Evolutionary conservation across 2,888 invertebrate genomes (phyloP).

Genomic region (Apodemia mormo): DNA sequence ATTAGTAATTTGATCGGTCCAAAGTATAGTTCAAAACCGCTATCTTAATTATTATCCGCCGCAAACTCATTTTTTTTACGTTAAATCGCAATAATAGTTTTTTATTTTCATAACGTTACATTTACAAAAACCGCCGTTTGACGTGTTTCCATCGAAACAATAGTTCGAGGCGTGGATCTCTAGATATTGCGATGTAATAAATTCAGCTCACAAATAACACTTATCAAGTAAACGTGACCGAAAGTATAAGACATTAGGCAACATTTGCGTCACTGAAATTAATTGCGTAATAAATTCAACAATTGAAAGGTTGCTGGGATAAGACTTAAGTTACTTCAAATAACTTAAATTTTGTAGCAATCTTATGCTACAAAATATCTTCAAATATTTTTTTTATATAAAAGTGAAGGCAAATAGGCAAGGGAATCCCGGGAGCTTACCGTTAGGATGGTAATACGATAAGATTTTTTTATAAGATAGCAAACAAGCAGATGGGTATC

Average conservation of each 20-base stretch:
- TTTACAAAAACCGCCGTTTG: background rate
- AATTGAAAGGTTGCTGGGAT: background rate
- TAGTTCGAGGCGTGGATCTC: background rate
- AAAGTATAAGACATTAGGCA: background rate
- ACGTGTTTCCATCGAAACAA: background rate
- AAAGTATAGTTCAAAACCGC: too few species aligned
- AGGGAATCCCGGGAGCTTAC: too few species aligned
- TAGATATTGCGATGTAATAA: background rate
- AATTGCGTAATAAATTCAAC: slow-evolving; percentile 2
- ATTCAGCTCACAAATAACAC: slow-evolving; percentile 1
- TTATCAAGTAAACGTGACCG: background rate
- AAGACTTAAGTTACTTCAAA: background rate
- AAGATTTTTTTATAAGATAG: too few species aligned
- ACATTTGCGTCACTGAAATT: slow-evolving; percentile 4
- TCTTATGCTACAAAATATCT: too few species aligned
- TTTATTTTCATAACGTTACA: background rate
- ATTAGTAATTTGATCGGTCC: too few species aligned
- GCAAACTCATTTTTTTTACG: too few species aligned
- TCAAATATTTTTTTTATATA: too few species aligned
- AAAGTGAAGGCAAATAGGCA: too few species aligned
- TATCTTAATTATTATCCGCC: too few species aligned
- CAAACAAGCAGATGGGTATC: too few species aligned
- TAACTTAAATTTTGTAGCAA: background rate
- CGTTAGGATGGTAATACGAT: too few species aligned
- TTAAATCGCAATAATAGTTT: background rate